phyloP scores from a whole-genome alignment of 2,797 vertebrate genomes.

The Squalus acanthias region DNA sequence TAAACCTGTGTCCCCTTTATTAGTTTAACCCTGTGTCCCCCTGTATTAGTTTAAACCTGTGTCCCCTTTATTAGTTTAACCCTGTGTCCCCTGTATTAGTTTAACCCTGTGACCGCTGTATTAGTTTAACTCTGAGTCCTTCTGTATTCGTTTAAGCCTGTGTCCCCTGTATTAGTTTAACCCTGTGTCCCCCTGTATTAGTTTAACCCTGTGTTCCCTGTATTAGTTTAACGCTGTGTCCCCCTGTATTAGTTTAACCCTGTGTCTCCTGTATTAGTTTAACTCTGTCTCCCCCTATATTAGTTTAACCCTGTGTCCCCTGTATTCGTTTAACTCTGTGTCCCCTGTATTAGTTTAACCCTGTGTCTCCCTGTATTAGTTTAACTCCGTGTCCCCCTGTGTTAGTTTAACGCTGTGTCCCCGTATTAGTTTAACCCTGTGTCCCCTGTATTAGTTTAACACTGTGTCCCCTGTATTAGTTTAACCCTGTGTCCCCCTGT shows the following conservation, averaged over 20 bases:
- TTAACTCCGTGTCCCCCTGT: not conserved
- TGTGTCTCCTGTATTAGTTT: not conserved
- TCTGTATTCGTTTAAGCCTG: not conserved
- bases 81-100: too few species aligned
- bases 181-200: not conserved
- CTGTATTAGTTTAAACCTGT: too few species aligned
- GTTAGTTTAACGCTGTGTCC: not conserved
- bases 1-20: too few species aligned
- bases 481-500: too few species aligned
- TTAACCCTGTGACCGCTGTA: too few species aligned
- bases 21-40: too few species aligned
- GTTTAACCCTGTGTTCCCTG: not conserved
- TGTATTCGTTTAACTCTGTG: not conserved
- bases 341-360: not conserved
- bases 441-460: too few species aligned
- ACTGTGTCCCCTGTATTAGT: too few species aligned
- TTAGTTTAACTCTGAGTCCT: too few species aligned
- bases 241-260: not conserved
- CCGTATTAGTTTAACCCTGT: too few species aligned
- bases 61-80: too few species aligned
- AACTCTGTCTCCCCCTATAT: not conserved
- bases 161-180: not conserved
- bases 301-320: not conserved
- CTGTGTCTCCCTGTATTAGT: not conserved
- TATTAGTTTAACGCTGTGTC: not conserved